Conservation (phyloP, 1,140 invertebrate species). For the Aporrectodea caliginosa region DNA sequence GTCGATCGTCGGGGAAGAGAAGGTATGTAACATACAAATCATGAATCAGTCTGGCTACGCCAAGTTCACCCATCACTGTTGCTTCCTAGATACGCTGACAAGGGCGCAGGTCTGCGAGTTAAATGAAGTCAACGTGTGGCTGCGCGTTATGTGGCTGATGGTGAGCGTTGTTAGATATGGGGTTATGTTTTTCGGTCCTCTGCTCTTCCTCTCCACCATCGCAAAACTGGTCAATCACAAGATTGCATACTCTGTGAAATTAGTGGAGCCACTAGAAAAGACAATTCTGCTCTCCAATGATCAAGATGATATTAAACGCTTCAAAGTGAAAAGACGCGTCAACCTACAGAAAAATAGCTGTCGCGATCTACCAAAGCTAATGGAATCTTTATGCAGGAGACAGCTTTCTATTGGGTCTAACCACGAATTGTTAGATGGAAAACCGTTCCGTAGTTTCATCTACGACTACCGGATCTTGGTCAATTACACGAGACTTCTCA, state of each 20-base stretch:
- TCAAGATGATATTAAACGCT: neutral
- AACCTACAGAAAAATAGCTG: conserved; percentile 3
- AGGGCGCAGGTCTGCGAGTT: conserved; percentile 8
- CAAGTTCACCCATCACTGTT: conserved; percentile 27
- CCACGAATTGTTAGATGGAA: neutral
- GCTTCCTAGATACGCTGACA: conserved; percentile 9
- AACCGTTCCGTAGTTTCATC: conserved; percentile 13
- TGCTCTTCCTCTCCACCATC: conserved; percentile 44
- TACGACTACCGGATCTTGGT: conserved; percentile 28
- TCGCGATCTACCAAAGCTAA: conserved; percentile 23
- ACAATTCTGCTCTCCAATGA: conserved; percentile 2
- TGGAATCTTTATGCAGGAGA: neutral
- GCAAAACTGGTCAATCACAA: conserved; percentile 32
- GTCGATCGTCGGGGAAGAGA: conserved; percentile 20
- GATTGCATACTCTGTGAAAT: conserved; percentile 29
- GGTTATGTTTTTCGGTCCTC: conserved; percentile 47
- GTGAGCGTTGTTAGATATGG: conserved; percentile 45
- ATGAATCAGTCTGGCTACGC: conserved; percentile 34
- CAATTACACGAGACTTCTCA: conserved; percentile 31
- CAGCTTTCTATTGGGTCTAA: neutral
- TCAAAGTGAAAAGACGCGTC: conserved; percentile 23
- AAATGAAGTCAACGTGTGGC: conserved; percentile 44
- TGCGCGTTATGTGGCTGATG: conserved; percentile 46
- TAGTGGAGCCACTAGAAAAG: conserved; percentile 28
- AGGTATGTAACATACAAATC: conserved; percentile 46